Evolutionary conservation across 2,888 invertebrate genomes (phyloP).

Genomic region (Athalia circularis): DNA sequence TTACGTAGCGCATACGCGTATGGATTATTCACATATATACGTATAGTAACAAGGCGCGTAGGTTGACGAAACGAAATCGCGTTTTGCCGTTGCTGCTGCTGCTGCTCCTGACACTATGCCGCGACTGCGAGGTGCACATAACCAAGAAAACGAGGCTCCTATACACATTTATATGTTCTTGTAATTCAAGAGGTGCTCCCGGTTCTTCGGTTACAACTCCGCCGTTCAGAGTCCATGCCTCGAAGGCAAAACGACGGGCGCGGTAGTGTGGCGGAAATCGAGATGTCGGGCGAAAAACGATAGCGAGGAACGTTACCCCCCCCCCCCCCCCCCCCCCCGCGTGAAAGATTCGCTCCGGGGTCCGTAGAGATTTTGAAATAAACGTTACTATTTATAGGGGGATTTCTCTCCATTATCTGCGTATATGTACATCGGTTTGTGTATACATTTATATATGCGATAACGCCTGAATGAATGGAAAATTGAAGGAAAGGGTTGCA

Average conservation of each 20-base stretch:
- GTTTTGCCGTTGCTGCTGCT: background rate
- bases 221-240: too few relatives aligned
- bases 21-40: background rate
- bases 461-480: background rate
- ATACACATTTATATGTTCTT: background rate
- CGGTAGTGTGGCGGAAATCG: background rate
- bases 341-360: background rate
- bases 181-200: slow-evolving; percentile 39
- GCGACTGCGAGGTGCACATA: too few relatives aligned
- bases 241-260: background rate
- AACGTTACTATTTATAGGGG: too few relatives aligned
- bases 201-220: slow-evolving; percentile 34
- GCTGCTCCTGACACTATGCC: background rate
- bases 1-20: background rate
- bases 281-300: background rate
- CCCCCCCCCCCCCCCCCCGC: background rate
- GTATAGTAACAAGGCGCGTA: background rate
- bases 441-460: background rate
- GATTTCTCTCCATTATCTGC: too few relatives aligned
- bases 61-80: slow-evolving; percentile 39
- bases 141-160: too few relatives aligned
- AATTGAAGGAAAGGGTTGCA: background rate
- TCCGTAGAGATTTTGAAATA: background rate
- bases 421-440: background rate
- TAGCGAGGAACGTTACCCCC: background rate